Conservation (phyloP, 2,888 invertebrate genomes). For the Yponomeuta cagnagella region DNA sequence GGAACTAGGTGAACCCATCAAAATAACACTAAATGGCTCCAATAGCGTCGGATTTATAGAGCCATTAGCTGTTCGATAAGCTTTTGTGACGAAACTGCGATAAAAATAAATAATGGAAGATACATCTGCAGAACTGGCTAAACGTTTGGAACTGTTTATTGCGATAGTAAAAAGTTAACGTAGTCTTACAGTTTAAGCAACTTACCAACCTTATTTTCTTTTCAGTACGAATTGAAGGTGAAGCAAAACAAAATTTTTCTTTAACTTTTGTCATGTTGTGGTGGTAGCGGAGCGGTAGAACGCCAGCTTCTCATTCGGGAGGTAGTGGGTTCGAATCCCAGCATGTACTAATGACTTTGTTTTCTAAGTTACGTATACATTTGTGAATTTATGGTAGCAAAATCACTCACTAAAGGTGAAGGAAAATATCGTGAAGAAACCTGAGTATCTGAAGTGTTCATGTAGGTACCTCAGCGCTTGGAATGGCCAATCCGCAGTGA, state of each 20-base stretch:
- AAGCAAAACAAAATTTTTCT: neutral
- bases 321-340: too few species aligned
- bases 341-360: too few species aligned
- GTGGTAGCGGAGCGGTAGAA: too few species aligned
- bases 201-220: too few species aligned
- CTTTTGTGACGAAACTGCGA: constrained; percentile 36
- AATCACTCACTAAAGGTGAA: too few species aligned
- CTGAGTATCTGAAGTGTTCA: too few species aligned
- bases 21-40: constrained; percentile 37
- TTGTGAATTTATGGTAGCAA: too few species aligned
- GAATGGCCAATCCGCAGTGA: too few species aligned
- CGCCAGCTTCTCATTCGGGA: too few species aligned
- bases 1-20: constrained; percentile 41
- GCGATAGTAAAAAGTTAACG: neutral
- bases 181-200: neutral
- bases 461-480: too few species aligned
- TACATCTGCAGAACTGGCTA: neutral
- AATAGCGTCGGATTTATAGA: constrained; percentile 13
- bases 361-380: too few species aligned
- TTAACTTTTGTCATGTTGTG: neutral
- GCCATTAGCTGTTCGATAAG: constrained; percentile 26
- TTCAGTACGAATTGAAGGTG: neutral
- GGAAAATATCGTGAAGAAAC: too few species aligned
- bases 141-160: constrained; percentile 1
- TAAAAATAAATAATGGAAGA: constrained; percentile 35